phyloP scores from a whole-genome alignment of 2,797 vertebrate species.

The Gymnocypris eckloni region DNA sequence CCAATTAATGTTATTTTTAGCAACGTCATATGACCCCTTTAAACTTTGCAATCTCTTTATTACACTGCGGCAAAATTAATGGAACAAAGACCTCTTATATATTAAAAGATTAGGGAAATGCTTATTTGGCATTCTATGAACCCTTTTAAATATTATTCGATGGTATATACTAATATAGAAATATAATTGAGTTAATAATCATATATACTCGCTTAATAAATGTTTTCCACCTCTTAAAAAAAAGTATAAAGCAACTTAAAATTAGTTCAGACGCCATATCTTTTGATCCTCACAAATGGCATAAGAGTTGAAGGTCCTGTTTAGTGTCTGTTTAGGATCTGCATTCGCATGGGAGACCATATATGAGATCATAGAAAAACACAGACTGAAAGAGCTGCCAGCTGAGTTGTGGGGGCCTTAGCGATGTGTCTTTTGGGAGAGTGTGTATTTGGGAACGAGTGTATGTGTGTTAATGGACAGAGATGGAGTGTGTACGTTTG shows the following conservation, averaged over 20 bases:
- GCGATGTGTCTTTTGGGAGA: slow-evolving; percentile 33
- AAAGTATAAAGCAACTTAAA: neutral
- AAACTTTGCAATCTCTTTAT: too few relatives aligned
- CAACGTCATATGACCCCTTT: too few relatives aligned
- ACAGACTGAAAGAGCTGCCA: neutral
- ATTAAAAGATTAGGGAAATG: too few relatives aligned
- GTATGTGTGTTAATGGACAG: slow-evolving; percentile 34
- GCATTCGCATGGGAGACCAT: neutral
- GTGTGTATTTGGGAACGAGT: slow-evolving; percentile 22
- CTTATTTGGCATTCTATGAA: too few relatives aligned
- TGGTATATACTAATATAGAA: neutral
- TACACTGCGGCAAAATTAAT: too few relatives aligned
- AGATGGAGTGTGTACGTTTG: slow-evolving; percentile 18
- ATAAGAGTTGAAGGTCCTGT: neutral
- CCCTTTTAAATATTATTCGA: neutral
- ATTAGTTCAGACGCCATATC: neutral
- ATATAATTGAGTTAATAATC: too few relatives aligned
- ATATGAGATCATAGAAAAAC: slow-evolving; percentile 14
- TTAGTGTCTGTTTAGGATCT: neutral
- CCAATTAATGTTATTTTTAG: too few relatives aligned
- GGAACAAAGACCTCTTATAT: too few relatives aligned
- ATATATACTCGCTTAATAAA: too few relatives aligned
- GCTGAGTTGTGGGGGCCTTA: slow-evolving; percentile 8
- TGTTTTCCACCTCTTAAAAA: neutral
- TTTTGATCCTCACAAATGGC: neutral